These are phyloP conservation scores for Epinephelus awoara DNA, from an alignment of 2,797 vertebrate species.

Conservation along the genomic window DNA sequence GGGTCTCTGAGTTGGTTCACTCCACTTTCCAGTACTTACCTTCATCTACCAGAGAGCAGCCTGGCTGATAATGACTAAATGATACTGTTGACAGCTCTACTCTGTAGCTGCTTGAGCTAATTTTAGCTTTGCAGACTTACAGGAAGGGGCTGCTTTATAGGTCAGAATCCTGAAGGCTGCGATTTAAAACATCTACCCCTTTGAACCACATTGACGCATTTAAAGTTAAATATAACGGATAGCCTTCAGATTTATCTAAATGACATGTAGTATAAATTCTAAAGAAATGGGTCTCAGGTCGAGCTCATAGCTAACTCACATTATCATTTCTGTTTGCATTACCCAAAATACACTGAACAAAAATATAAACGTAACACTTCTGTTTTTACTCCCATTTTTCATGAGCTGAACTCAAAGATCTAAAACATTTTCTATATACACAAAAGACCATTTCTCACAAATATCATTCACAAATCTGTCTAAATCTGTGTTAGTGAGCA, in stretches of 20 bases:
- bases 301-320: not conserved
- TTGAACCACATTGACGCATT: not conserved
- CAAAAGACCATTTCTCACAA: no score
- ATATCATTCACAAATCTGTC: no score
- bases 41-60: not conserved
- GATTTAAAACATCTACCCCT: not conserved
- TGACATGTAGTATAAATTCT: not conserved
- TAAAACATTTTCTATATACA: no score
- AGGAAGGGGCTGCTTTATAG: constrained; percentile 8
- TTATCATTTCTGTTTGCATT: not conserved
- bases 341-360: not conserved
- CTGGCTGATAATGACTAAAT: not conserved
- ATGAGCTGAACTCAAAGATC: no score
- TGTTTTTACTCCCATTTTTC: no score
- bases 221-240: not conserved
- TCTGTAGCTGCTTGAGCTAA: constrained; percentile 14
- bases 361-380: no score
- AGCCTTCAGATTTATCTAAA: not conserved
- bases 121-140: constrained; percentile 6
- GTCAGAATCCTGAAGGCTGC: not conserved
- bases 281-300: not conserved
- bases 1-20: not conserved
- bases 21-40: constrained; percentile 1
- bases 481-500: no score
- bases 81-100: not conserved